Conservation (phyloP, 2,113 vertebrate species). For the Varanus salvator region DNA sequence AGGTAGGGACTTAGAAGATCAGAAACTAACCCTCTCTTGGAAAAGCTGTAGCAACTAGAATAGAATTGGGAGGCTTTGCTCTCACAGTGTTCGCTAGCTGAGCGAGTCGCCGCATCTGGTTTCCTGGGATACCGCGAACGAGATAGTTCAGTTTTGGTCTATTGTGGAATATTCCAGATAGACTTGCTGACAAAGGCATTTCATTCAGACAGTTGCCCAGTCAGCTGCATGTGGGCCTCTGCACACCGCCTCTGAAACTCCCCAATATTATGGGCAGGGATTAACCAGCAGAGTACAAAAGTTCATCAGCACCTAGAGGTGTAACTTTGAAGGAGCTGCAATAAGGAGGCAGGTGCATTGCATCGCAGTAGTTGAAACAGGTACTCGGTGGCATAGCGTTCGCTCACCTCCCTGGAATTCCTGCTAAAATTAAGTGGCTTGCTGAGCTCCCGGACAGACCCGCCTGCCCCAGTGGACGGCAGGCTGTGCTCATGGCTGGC, state of each 20-base stretch:
- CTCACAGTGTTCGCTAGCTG: constrained; percentile 20
- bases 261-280: not conserved
- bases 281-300: not conserved
- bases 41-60: constrained; percentile 30
- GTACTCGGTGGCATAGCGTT: not conserved
- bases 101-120: constrained; percentile 49
- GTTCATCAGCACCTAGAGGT: not conserved
- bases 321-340: not conserved
- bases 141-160: not conserved
- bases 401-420: too few relatives aligned
- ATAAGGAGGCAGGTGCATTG: not conserved
- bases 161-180: constrained; percentile 3
- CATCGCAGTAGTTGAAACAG: not conserved
- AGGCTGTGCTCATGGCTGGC: not conserved
- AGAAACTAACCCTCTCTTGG: not conserved
- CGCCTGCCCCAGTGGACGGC: not conserved
- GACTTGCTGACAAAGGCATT: constrained; percentile 10
- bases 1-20: not conserved
- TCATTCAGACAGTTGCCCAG: constrained; percentile 35
- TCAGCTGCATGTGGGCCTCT: not conserved
- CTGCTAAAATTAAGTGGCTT: not conserved
- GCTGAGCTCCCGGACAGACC: not conserved
- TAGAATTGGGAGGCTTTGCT: constrained; percentile 48
- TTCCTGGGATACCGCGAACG: constrained; percentile 53
- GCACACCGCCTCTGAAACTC: not conserved